These are phyloP conservation scores for Drosophila recens DNA, from an alignment of 2,888 invertebrate genomes.

Conservation along the genomic window DNA sequence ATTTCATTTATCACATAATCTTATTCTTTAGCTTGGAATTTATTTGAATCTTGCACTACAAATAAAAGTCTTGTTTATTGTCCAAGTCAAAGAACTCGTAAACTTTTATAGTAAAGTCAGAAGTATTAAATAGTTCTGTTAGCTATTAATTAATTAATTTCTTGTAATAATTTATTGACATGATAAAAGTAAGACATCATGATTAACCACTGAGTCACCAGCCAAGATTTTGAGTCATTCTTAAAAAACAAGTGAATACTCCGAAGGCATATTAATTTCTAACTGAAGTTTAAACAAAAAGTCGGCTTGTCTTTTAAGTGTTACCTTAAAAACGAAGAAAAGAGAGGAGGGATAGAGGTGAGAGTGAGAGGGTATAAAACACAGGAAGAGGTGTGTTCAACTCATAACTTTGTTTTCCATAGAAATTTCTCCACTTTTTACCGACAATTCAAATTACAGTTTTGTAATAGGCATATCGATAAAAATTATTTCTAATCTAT, in stretches of 20 bases:
- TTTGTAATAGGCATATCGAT: slow-evolving; percentile 27
- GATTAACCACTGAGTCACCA: slow-evolving; percentile 6
- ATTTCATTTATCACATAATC: background rate
- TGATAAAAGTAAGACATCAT: slow-evolving; percentile 5
- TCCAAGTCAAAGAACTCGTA: slow-evolving; percentile 8
- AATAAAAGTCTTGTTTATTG: slow-evolving; percentile 9
- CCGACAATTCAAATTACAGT: slow-evolving; percentile 4
- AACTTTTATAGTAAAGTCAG: slow-evolving; percentile 6
- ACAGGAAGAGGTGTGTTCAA: slow-evolving; percentile 46
- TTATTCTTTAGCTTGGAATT: background rate
- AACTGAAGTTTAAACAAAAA: background rate
- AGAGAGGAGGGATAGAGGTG: background rate
- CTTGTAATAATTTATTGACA: slow-evolving; percentile 13
- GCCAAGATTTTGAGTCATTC: slow-evolving; percentile 1
- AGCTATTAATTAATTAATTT: slow-evolving; percentile 10
- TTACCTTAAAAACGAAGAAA: background rate
- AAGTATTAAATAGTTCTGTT: slow-evolving; percentile 2
- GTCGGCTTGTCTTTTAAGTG: slow-evolving; percentile 47
- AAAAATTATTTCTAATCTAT: slow-evolving; percentile 3
- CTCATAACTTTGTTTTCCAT: slow-evolving; percentile 2
- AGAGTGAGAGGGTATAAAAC: background rate
- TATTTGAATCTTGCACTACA: background rate
- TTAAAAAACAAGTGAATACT: slow-evolving; percentile 12
- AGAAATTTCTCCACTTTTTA: slow-evolving; percentile 18
- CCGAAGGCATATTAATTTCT: slow-evolving; percentile 45